These are phyloP conservation scores for Coturnix japonica DNA, from an alignment of 2,113 vertebrate species.

Conservation along the genomic window DNA sequence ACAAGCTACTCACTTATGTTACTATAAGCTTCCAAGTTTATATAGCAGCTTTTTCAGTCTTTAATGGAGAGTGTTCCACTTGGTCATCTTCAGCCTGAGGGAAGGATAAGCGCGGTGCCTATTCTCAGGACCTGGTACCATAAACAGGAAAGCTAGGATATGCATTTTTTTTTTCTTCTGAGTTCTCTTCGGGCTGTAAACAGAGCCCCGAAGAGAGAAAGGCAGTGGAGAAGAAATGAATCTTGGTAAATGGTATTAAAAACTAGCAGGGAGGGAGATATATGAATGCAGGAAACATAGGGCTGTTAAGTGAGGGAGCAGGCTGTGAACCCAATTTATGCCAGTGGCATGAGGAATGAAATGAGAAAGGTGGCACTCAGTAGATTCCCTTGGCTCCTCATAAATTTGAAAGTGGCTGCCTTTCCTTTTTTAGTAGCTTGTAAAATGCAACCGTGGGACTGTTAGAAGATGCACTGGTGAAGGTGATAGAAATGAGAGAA, in stretches of 20 bases:
- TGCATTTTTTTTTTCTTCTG: neutral
- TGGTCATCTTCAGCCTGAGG: neutral
- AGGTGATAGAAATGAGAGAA: conserved; percentile 33
- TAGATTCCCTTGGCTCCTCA: conserved; percentile 14
- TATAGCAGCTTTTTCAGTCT: neutral
- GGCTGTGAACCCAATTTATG: conserved; percentile 12
- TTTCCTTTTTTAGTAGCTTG: conserved; percentile 34
- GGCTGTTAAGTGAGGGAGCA: conserved; percentile 18
- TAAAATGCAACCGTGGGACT: conserved; percentile 29
- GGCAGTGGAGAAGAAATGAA: neutral
- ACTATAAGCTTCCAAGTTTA: neutral
- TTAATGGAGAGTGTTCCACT: neutral
- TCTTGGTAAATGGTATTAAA: conserved; percentile 37
- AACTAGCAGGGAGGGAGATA: neutral
- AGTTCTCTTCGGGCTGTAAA: neutral
- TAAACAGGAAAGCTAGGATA: neutral
- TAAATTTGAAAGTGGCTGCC: conserved; percentile 51
- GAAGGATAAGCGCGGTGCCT: neutral
- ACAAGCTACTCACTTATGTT: neutral
- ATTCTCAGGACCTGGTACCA: neutral
- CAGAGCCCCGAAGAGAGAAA: neutral
- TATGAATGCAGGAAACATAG: neutral
- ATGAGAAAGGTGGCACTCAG: neutral
- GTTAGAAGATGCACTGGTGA: conserved; percentile 1
- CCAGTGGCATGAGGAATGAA: neutral